phyloP scores from a whole-genome alignment of 2,888 invertebrate genomes.

The Dysmachus trigonus region DNA sequence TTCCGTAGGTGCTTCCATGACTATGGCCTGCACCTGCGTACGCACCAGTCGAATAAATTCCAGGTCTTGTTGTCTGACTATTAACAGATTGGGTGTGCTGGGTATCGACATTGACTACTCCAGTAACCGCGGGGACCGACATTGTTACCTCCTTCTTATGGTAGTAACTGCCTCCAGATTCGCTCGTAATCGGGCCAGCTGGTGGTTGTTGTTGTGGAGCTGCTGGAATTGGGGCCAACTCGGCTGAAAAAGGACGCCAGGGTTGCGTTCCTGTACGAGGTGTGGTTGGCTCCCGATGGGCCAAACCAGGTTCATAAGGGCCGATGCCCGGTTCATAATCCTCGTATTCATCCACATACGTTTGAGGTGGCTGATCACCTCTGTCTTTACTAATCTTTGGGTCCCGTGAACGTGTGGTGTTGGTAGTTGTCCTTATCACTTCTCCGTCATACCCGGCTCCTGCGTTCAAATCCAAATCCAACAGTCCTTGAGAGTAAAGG shows the following conservation, averaged over 20 bases:
- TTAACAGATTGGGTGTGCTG: background rate
- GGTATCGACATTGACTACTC: background rate
- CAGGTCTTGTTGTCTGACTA: background rate
- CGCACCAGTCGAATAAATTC: background rate
- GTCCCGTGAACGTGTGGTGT: slow-evolving; percentile 50
- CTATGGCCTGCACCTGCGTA: background rate
- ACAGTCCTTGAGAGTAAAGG: slow-evolving; percentile 57
- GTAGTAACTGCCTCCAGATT: slow-evolving; percentile 12
- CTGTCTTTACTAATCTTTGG: slow-evolving; percentile 59
- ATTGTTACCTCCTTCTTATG: slow-evolving; percentile 33
- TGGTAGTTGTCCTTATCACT: slow-evolving; percentile 50
- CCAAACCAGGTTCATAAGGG: slow-evolving; percentile 50
- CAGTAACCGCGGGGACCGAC: background rate
- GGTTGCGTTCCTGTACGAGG: slow-evolving; percentile 44
- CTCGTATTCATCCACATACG: slow-evolving; percentile 58
- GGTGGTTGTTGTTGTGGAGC: background rate
- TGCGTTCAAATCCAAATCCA: slow-evolving; percentile 54
- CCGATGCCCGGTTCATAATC: slow-evolving; percentile 59
- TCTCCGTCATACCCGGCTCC: slow-evolving; percentile 52
- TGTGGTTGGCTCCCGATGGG: slow-evolving; percentile 45
- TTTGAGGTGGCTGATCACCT: slow-evolving; percentile 63
- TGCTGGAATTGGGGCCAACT: background rate
- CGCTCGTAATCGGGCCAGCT: background rate
- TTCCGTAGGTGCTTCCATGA: background rate
- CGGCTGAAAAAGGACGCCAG: slow-evolving; percentile 1